phyloP scores from a whole-genome alignment of 2,888 invertebrate species.

The Agrochola litura region DNA sequence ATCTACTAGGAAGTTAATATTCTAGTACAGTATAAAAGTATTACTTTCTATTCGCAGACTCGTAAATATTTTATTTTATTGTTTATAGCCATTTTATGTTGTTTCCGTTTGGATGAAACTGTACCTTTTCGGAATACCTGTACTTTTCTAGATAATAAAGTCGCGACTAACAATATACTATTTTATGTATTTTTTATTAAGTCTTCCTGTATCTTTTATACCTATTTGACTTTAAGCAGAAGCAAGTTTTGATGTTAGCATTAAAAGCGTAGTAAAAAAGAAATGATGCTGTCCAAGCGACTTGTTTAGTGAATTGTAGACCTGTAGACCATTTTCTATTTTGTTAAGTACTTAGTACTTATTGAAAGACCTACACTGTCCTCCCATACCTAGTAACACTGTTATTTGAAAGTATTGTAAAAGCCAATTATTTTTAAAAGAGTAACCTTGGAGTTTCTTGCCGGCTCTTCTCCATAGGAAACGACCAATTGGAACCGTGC shows the following conservation, averaged over 20 bases:
- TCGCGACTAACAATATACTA: constrained; percentile 4
- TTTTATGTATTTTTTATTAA: constrained; percentile 35
- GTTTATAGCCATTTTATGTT: constrained; percentile 27
- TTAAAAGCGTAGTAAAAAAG: not conserved
- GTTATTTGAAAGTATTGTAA: no score
- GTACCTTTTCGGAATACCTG: constrained; percentile 9
- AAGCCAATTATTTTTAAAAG: no score
- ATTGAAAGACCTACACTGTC: no score
- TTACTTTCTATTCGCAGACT: constrained; percentile 8
- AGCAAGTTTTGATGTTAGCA: not conserved
- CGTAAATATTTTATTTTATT: constrained; percentile 45
- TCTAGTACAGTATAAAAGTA: not conserved
- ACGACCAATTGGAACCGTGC: no score
- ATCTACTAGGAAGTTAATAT: not conserved
- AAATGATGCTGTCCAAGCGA: not conserved
- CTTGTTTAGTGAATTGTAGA: no score
- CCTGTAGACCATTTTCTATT: no score
- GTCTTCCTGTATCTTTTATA: not conserved
- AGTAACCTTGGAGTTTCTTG: no score
- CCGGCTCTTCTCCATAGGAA: no score
- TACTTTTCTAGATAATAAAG: constrained; percentile 33
- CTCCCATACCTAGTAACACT: no score
- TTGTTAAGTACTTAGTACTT: no score
- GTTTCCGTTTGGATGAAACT: constrained; percentile 5
- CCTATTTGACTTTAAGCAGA: not conserved